phyloP scores from a whole-genome alignment of 1,140 invertebrate genomes.

The Catajapyx aquilonaris region DNA sequence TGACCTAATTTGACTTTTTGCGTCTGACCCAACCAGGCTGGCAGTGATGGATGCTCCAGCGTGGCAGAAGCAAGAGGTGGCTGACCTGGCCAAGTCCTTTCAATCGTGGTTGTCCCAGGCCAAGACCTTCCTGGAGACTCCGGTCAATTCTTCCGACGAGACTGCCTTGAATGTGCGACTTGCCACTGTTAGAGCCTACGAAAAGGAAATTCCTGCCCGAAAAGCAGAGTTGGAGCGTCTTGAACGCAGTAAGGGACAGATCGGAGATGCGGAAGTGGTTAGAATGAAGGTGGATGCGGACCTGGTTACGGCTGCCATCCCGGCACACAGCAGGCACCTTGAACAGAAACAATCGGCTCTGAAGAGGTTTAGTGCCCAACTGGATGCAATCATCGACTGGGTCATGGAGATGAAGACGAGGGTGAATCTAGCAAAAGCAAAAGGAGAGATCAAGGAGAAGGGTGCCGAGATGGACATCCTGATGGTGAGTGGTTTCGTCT shows the following conservation, averaged over 20 bases:
- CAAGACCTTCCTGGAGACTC: slow-evolving; percentile 32
- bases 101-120: slow-evolving; percentile 22
- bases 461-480: slow-evolving; percentile 20
- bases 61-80: neutral
- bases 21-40: neutral
- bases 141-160: slow-evolving; percentile 39
- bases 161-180: slow-evolving; percentile 35
- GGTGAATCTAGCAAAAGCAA: slow-evolving; percentile 14
- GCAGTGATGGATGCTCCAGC: neutral
- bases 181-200: slow-evolving; percentile 41
- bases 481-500: slow-evolving; percentile 25
- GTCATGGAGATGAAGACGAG: slow-evolving; percentile 27
- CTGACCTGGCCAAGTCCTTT: slow-evolving; percentile 7
- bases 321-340: slow-evolving; percentile 31
- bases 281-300: slow-evolving; percentile 22
- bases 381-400: slow-evolving; percentile 33
- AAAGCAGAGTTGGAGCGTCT: slow-evolving; percentile 31
- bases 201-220: slow-evolving; percentile 36
- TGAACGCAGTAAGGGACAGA: slow-evolving; percentile 22
- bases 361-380: slow-evolving; percentile 30
- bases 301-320: slow-evolving; percentile 24
- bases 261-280: slow-evolving; percentile 20
- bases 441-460: neutral
- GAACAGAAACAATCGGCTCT: slow-evolving; percentile 33
- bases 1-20: neutral